phyloP scores from a whole-genome alignment of 2,113 vertebrate genomes.

The Pygoscelis adeliae region DNA sequence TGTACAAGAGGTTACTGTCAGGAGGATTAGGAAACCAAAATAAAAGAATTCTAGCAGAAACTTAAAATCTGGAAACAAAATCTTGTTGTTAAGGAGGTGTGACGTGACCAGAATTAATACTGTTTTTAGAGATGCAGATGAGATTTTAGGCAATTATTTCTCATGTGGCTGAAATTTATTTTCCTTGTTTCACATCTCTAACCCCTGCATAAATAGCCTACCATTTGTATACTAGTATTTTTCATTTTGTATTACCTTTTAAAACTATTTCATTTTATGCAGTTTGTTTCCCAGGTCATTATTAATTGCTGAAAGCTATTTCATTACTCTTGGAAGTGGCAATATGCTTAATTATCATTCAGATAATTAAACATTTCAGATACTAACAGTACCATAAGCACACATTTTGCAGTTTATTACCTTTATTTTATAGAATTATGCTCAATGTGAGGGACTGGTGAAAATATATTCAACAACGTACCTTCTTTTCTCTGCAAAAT shows the following conservation, averaged over 20 bases:
- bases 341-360: constrained; percentile 50
- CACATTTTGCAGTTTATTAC: constrained; percentile 36
- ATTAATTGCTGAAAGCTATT: constrained; percentile 48
- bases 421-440: constrained; percentile 47
- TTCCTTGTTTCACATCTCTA: background rate
- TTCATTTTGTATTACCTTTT: constrained; percentile 2
- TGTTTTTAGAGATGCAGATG: background rate
- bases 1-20: background rate
- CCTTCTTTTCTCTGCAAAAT: background rate
- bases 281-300: constrained; percentile 47
- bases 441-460: background rate
- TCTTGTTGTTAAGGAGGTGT: background rate
- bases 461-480: background rate
- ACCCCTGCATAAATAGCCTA: background rate
- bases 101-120: background rate
- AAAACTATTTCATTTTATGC: background rate
- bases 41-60: background rate
- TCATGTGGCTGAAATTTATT: background rate
- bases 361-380: constrained; percentile 28
- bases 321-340: constrained; percentile 37
- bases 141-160: background rate
- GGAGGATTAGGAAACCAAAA: background rate
- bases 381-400: constrained; percentile 7
- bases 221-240: background rate
- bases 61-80: background rate